phyloP scores from a whole-genome alignment of 1,140 invertebrate species.

The Bombus pascuorum region DNA sequence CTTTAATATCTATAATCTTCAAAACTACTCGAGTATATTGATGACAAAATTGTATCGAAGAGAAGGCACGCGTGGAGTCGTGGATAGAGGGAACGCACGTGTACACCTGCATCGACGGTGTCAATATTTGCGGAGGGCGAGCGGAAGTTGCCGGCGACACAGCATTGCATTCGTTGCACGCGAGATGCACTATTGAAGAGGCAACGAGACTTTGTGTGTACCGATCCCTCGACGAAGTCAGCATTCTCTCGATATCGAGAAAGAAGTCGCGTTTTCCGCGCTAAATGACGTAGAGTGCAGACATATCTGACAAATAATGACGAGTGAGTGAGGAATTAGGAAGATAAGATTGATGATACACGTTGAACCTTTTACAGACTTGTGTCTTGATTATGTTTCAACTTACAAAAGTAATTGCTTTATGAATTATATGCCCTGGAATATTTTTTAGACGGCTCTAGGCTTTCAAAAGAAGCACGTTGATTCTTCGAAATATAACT shows the following conservation, averaged over 20 bases:
- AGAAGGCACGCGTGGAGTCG: not conserved
- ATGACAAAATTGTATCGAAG: not conserved
- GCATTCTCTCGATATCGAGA: not conserved
- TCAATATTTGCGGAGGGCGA: slow-evolving; percentile 45
- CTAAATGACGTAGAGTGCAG: no score
- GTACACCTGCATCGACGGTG: slow-evolving; percentile 30
- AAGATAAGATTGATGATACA: not conserved
- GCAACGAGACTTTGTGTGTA: not conserved
- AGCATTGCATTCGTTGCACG: slow-evolving; percentile 23
- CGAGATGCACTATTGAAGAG: slow-evolving; percentile 31
- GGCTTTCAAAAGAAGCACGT: not conserved
- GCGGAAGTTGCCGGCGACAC: slow-evolving; percentile 31
- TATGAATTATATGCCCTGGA: no score
- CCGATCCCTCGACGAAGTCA: not conserved
- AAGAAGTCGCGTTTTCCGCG: not conserved
- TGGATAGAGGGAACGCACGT: not conserved
- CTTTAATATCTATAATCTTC: not conserved
- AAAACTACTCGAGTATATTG: not conserved
- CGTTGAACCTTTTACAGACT: not conserved
- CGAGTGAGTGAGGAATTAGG: not conserved
- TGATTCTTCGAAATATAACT: not conserved
- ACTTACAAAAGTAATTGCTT: no score
- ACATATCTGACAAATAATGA: no score
- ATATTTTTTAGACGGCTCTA: not conserved
- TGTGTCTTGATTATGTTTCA: not conserved